Evolutionary conservation across 2,888 invertebrate species (phyloP).

Genomic region (Drosophila quinaria): DNA sequence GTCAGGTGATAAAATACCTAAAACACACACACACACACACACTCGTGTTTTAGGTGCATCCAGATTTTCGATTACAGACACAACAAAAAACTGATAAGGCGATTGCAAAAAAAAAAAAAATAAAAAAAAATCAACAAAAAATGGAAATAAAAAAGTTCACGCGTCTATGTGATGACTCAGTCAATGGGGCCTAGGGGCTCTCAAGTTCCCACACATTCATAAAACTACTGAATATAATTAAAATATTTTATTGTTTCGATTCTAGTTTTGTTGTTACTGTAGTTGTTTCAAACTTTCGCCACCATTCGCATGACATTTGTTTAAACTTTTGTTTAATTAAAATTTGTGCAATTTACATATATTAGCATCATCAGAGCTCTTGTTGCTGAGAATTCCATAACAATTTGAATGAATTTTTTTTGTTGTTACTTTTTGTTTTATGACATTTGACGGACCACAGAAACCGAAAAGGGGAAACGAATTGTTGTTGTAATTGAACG

Average conservation of each 20-base stretch:
- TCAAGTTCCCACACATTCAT: conserved; percentile 46
- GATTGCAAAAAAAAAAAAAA: conserved; percentile 9
- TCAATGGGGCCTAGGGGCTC: conserved; percentile 13
- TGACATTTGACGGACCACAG: conserved; percentile 32
- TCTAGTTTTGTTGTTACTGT: conserved; percentile 25
- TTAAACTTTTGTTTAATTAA: conserved; percentile 69
- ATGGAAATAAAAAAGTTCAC: conserved; percentile 52
- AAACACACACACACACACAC: conserved; percentile 3
- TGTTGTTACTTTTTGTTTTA: conserved; percentile 22
- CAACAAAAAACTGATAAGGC: conserved; percentile 46
- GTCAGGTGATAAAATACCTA: conserved; percentile 38
- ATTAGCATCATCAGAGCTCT: conserved; percentile 48
- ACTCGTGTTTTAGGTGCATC: conserved; percentile 32
- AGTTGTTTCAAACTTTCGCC: conserved; percentile 50
- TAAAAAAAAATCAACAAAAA: background rate
- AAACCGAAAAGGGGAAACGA: background rate
- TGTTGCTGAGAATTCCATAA: conserved; percentile 34
- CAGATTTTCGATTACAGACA: conserved; percentile 23
- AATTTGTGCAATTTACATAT: conserved; percentile 71
- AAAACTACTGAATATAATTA: conserved; percentile 51
- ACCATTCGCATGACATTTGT: conserved; percentile 71
- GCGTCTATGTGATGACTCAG: conserved; percentile 64
- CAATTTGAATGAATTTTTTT: conserved; percentile 21
- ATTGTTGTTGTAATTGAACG: conserved; percentile 23
- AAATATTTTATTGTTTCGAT: conserved; percentile 48